phyloP scores from a whole-genome alignment of 2,888 invertebrate genomes.

The Hermaeophaga mercurialis region DNA sequence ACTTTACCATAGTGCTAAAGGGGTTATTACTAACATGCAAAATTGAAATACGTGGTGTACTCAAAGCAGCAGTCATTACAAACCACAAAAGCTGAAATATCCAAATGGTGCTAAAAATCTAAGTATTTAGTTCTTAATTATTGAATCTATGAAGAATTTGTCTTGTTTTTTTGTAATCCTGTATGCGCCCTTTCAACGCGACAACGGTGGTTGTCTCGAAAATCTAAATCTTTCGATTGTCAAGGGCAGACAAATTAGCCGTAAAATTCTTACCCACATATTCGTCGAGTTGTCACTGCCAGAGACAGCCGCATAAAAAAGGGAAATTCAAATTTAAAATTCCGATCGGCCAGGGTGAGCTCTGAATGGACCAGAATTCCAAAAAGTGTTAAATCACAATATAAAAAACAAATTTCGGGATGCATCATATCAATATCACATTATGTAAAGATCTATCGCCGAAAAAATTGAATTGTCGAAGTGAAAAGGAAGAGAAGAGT shows the following conservation, averaged over 20 bases:
- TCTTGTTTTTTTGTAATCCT: background rate
- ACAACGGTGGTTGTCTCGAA: slow-evolving; percentile 6
- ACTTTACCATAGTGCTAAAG: slow-evolving; percentile 16
- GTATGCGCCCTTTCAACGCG: background rate
- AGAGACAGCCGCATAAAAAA: slow-evolving; percentile 22
- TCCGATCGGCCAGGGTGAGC: slow-evolving; percentile 22
- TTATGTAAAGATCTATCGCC: slow-evolving; percentile 56
- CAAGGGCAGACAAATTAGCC: slow-evolving; percentile 21
- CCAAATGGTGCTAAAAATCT: too few relatives aligned
- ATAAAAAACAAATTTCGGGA: slow-evolving; percentile 47
- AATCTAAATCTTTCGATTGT: slow-evolving; percentile 24
- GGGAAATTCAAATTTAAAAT: slow-evolving; percentile 27
- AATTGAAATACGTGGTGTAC: slow-evolving; percentile 7
- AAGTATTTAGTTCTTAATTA: too few relatives aligned
- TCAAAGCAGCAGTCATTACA: too few relatives aligned
- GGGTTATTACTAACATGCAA: slow-evolving; percentile 5
- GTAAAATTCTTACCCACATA: slow-evolving; percentile 22
- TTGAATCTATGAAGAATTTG: too few relatives aligned
- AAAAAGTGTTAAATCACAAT: slow-evolving; percentile 38
- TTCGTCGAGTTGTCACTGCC: slow-evolving; percentile 22
- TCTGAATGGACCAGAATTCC: slow-evolving; percentile 25
- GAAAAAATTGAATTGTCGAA: slow-evolving; percentile 57
- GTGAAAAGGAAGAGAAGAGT: slow-evolving; percentile 37
- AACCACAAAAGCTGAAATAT: too few relatives aligned
- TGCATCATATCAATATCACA: slow-evolving; percentile 57